Evolutionary conservation across 1,140 invertebrate species (phyloP).

Genomic region (Papilio glaucus): DNA sequence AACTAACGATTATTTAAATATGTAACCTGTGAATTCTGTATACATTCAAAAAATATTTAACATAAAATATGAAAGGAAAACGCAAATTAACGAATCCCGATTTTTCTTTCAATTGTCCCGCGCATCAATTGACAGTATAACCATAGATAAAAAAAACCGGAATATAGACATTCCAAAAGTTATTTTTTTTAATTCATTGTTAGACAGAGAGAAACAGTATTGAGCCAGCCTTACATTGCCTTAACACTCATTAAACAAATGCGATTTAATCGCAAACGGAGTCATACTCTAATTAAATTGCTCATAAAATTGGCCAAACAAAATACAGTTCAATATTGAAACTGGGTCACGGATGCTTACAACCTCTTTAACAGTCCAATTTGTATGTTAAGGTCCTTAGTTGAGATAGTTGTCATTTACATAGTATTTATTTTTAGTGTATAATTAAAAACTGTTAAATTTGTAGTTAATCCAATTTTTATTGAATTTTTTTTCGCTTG

Average conservation of each 20-base stretch:
- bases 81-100: too few species aligned
- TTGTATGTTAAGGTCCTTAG: constrained; percentile 46
- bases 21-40: too few species aligned
- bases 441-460: too few species aligned
- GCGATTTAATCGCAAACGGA: constrained; percentile 26
- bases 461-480: too few species aligned
- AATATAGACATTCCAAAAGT: constrained; percentile 1
- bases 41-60: too few species aligned
- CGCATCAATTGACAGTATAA: too few species aligned
- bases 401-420: constrained; percentile 10
- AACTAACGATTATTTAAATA: too few species aligned
- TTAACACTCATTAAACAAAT: constrained; percentile 32
- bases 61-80: too few species aligned
- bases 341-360: constrained; percentile 62
- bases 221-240: not conserved
- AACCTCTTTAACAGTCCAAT: constrained; percentile 57
- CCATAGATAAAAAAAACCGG: not conserved
- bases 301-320: constrained; percentile 45
- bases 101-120: too few species aligned
- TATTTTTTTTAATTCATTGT: constrained; percentile 23
- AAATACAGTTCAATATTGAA: constrained; percentile 47
- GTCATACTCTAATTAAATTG: constrained; percentile 41
- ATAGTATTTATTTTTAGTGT: not conserved
- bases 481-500: too few species aligned
- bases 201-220: not conserved